Conservation (phyloP, 2,888 invertebrate species). For the Acholoe squamosa region DNA sequence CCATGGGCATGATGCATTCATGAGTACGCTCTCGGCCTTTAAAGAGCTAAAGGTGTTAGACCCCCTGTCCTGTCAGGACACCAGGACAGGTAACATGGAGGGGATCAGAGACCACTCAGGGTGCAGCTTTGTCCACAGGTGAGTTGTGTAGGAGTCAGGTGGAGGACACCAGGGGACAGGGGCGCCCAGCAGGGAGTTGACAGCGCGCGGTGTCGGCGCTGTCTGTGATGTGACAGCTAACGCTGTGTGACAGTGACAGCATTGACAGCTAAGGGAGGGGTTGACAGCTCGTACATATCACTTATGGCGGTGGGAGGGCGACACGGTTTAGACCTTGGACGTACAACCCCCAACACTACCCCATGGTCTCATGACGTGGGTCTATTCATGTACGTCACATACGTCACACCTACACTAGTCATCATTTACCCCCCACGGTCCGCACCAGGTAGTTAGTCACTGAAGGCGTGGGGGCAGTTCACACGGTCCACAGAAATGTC, state of each 20-base stretch:
- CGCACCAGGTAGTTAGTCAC: neutral
- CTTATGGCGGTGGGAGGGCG: neutral
- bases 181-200: neutral
- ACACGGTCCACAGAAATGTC: neutral
- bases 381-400: neutral
- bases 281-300: neutral
- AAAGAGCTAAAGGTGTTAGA: too few relatives aligned
- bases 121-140: neutral
- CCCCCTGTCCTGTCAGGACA: too few relatives aligned
- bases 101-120: neutral
- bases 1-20: too few relatives aligned
- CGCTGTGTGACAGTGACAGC: neutral
- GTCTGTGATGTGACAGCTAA: neutral
- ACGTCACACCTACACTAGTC: neutral
- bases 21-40: too few relatives aligned
- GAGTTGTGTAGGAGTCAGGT: constrained; percentile 27
- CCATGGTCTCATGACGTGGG: neutral
- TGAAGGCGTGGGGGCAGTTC: neutral
- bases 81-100: too few relatives aligned
- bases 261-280: neutral
- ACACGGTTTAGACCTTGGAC: neutral
- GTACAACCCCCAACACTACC: neutral
- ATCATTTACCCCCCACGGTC: neutral
- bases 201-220: constrained; percentile 10
- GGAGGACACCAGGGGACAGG: neutral